Conservation (phyloP, 1,140 invertebrate species). For the Drosophila sp. region DNA sequence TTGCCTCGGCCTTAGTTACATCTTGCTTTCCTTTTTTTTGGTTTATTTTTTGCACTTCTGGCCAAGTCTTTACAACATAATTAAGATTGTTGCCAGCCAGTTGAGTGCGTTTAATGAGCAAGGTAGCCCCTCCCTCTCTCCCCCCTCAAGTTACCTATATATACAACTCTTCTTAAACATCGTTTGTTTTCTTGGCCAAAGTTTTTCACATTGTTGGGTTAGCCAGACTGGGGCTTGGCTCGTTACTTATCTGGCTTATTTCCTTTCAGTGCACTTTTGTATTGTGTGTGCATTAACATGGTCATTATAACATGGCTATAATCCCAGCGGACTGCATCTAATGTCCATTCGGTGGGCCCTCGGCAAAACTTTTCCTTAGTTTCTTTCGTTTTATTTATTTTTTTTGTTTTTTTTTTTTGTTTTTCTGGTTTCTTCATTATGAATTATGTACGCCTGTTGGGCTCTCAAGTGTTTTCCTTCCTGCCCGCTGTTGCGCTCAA, state of each 20-base stretch:
- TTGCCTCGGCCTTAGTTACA: constrained; percentile 19
- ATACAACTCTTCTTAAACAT: constrained; percentile 6
- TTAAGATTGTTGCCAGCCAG: constrained; percentile 74
- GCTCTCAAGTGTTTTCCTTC: constrained; percentile 60
- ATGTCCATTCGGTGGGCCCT: constrained; percentile 43
- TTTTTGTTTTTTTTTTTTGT: constrained; percentile 20
- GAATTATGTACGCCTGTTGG: constrained; percentile 53
- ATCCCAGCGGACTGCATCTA: constrained; percentile 56
- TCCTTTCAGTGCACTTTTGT: constrained; percentile 81
- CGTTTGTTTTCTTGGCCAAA: constrained; percentile 50
- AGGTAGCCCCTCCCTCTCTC: constrained; percentile 11
- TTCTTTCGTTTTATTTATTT: constrained; percentile 21
- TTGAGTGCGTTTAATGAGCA: constrained; percentile 77
- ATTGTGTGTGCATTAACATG: constrained; percentile 73
- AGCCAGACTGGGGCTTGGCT: constrained; percentile 27
- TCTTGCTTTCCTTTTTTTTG: background rate
- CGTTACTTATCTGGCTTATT: constrained; percentile 81
- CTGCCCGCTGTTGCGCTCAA: constrained; percentile 45
- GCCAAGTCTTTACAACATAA: constrained; percentile 71
- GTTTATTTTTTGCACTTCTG: constrained; percentile 26
- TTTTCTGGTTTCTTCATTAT: constrained; percentile 49
- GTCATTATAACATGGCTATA: constrained; percentile 68
- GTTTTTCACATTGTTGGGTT: constrained; percentile 11
- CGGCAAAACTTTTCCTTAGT: constrained; percentile 8
- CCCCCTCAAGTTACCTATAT: background rate